Percentiles rank a stretch among this genome's conserved stretches.
Evolutionary conservation across 2,888 invertebrate genomes (phyloP).

Genomic region (Pycnomerus fuliginosus): DNA sequence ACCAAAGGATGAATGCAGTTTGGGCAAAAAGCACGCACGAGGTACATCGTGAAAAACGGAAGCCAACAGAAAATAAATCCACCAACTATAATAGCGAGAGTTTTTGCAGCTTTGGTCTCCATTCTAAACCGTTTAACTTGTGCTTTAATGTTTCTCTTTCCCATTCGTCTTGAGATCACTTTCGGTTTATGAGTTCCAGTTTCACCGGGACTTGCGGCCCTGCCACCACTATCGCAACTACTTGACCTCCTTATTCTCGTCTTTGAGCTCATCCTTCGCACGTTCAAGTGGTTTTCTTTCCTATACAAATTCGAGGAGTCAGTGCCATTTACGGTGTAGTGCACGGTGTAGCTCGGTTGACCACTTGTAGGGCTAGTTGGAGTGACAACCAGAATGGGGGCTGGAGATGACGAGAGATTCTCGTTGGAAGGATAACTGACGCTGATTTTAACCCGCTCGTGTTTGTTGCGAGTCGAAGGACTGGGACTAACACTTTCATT

Average conservation of each 20-base stretch:
- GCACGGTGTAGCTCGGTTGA: conserved; percentile 62
- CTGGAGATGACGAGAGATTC: conserved; percentile 52
- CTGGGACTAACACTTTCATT: conserved; percentile 64
- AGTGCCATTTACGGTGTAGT: conserved; percentile 67
- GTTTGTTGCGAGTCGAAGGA: conserved; percentile 60
- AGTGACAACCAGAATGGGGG: conserved; percentile 46
- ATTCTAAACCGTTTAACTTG: conserved; percentile 89
- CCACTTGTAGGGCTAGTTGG: conserved; percentile 49
- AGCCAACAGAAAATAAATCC: conserved; percentile 97
- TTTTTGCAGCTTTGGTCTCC: conserved; percentile 97
- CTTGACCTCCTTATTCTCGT: conserved; percentile 51
- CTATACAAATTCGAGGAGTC: conserved; percentile 53
- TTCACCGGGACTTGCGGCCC: conserved; percentile 53
- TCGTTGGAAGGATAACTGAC: conserved; percentile 83
- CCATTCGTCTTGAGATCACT: conserved; percentile 67
- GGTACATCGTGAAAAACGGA: conserved; percentile 94
- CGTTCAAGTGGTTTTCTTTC: conserved; percentile 61
- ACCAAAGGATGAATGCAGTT: conserved; percentile 81
- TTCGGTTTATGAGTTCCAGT: conserved; percentile 47
- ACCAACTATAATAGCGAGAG: conserved; percentile 94
- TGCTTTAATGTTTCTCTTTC: conserved; percentile 86
- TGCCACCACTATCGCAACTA: conserved; percentile 55
- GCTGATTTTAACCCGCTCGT: conserved; percentile 82
- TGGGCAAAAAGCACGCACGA: conserved; percentile 84
- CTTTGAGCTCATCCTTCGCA: conserved; percentile 45